phyloP scores from a whole-genome alignment of 1,140 invertebrate genomes.

The Limonius californicus region DNA sequence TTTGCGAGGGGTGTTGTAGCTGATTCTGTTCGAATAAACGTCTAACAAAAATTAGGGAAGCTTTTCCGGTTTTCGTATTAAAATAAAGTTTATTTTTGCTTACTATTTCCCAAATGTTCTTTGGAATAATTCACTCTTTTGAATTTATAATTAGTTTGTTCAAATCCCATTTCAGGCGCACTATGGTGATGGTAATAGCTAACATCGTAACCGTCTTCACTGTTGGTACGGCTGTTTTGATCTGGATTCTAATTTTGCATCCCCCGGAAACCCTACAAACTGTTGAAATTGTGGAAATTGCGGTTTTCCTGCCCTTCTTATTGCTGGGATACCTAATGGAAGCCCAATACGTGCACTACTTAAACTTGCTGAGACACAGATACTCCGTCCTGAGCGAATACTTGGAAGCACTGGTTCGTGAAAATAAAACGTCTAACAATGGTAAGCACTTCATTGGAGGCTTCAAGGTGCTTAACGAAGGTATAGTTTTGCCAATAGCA shows the following conservation, averaged over 20 bases:
- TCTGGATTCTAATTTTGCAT: not conserved
- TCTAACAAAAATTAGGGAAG: too few species aligned
- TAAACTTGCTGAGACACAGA: constrained; percentile 18
- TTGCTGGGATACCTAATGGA: constrained; percentile 17
- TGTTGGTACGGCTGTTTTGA: not conserved
- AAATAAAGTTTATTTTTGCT: too few species aligned
- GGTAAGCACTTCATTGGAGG: too few species aligned
- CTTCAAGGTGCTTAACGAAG: too few species aligned
- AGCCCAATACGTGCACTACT: constrained; percentile 23
- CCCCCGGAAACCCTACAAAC: not conserved
- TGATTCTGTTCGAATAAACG: too few species aligned
- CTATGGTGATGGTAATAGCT: not conserved
- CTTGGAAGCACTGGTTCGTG: constrained; percentile 21
- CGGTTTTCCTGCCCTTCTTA: not conserved
- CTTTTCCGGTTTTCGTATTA: too few species aligned
- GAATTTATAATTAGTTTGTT: too few species aligned
- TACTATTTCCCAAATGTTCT: too few species aligned
- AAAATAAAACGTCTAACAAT: not conserved
- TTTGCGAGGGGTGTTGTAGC: too few species aligned
- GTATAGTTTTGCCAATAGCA: too few species aligned
- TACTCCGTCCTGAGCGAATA: constrained; percentile 28
- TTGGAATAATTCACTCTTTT: too few species aligned
- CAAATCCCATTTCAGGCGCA: too few species aligned
- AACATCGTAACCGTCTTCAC: not conserved
- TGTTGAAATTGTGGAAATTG: not conserved